A percentile compares a stretch with the other conserved stretches of the same genome.
These are phyloP conservation scores for Podarcis cretensis DNA, from an alignment of 2,113 vertebrate genomes.

Conservation along the genomic window DNA sequence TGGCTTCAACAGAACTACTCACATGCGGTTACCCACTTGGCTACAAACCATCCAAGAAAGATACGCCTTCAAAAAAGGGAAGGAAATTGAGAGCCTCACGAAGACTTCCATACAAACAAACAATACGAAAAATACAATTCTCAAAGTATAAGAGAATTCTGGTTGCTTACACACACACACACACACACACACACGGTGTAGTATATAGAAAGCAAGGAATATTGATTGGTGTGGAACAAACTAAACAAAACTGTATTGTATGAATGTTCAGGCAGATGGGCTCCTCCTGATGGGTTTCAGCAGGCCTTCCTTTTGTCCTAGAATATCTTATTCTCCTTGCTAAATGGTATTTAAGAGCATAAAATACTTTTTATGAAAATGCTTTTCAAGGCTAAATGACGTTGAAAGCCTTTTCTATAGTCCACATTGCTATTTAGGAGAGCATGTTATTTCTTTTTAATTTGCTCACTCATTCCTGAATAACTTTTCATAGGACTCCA, in stretches of 20 bases:
- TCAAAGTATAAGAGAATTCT: neutral
- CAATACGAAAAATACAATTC: neutral
- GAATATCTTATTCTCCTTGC: constrained; percentile 53
- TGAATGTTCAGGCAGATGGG: constrained; percentile 17
- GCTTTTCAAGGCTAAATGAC: constrained; percentile 81
- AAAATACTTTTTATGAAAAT: constrained; percentile 72
- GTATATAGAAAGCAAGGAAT: neutral
- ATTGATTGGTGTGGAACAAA: constrained; percentile 48
- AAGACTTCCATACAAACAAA: neutral
- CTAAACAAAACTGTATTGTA: constrained; percentile 37
- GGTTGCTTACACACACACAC: neutral
- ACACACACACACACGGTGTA: constrained; percentile 28
- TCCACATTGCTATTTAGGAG: constrained; percentile 80
- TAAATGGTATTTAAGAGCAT: constrained; percentile 69
- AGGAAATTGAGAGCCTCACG: constrained; percentile 3
- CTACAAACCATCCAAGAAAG: neutral
- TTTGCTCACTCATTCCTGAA: constrained; percentile 86
- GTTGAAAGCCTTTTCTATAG: constrained; percentile 73
- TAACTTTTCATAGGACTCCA: constrained; percentile 86
- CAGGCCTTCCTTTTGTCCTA: constrained; percentile 37
- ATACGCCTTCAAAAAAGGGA: neutral
- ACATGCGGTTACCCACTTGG: too few relatives aligned
- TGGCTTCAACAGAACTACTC: neutral
- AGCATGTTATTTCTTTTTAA: constrained; percentile 83
- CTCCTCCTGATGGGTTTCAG: constrained; percentile 35